phyloP scores from a whole-genome alignment of 1,140 invertebrate genomes.

The Neodiprion fabricii region DNA sequence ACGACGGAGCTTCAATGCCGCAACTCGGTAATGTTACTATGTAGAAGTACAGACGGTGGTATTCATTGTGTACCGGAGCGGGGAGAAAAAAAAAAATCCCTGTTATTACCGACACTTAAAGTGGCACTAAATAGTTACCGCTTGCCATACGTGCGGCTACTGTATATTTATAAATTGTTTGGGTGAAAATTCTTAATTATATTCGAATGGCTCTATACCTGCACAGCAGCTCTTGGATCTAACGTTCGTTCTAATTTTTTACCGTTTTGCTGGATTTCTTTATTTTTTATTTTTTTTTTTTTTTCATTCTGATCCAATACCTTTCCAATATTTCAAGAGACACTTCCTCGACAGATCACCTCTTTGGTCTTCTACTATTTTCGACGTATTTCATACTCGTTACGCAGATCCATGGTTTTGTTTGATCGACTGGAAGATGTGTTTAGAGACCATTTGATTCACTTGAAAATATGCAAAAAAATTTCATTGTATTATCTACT shows the following conservation, averaged over 20 bases:
- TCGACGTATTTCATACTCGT: too few species aligned
- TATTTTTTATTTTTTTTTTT: neutral
- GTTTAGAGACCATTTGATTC: too few species aligned
- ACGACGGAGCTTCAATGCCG: neutral
- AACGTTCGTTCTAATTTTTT: neutral
- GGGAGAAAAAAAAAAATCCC: constrained; percentile 8
- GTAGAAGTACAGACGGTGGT: constrained; percentile 26
- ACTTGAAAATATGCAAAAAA: too few species aligned
- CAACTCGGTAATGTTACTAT: neutral
- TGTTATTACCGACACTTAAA: constrained; percentile 4
- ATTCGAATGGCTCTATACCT: neutral
- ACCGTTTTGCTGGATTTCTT: neutral
- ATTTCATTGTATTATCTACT: too few species aligned
- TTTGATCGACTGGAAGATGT: too few species aligned
- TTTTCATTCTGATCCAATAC: neutral
- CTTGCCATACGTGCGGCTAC: neutral
- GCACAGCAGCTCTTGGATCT: neutral
- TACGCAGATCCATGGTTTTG: too few species aligned
- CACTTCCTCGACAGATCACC: too few species aligned
- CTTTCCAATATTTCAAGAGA: too few species aligned
- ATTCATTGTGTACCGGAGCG: constrained; percentile 28
- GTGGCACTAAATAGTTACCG: neutral
- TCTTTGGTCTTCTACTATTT: too few species aligned
- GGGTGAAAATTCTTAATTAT: neutral
- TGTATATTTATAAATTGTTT: neutral